These are phyloP conservation scores for Bombus soroeensis DNA, from an alignment of 1,140 invertebrate species.

Conservation along the genomic window DNA sequence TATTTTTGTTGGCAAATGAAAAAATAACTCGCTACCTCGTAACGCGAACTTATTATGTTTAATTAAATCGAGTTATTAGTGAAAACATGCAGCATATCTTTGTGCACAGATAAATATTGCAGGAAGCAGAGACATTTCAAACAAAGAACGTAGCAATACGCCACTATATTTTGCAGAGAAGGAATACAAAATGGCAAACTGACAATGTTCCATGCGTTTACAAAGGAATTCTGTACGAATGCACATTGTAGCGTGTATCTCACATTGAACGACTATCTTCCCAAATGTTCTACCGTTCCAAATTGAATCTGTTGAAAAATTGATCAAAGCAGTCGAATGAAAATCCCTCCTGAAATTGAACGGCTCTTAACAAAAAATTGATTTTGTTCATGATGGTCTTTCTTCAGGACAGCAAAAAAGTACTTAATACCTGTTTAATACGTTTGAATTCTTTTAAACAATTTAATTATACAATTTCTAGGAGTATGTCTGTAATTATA, in stretches of 20 bases:
- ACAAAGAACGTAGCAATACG: neutral
- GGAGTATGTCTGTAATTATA: no score
- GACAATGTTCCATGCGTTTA: neutral
- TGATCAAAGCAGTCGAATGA: neutral
- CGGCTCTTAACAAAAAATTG: no score
- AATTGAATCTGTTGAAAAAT: neutral
- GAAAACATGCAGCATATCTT: neutral
- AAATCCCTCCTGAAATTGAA: neutral
- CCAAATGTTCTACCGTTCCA: neutral
- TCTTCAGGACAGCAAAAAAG: no score
- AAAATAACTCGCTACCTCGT: neutral
- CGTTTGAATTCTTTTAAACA: no score
- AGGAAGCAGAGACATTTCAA: neutral
- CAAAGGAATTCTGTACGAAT: neutral
- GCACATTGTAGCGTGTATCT: neutral
- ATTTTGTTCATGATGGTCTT: no score
- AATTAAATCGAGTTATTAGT: neutral
- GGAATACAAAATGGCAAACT: neutral
- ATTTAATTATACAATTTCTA: no score
- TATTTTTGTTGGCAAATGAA: neutral
- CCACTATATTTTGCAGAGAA: neutral
- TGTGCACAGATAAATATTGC: no score
- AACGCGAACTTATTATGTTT: neutral
- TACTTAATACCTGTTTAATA: no score
- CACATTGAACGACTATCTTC: neutral